phyloP scores from a whole-genome alignment of 2,113 vertebrate genomes.

The Lota lota region DNA sequence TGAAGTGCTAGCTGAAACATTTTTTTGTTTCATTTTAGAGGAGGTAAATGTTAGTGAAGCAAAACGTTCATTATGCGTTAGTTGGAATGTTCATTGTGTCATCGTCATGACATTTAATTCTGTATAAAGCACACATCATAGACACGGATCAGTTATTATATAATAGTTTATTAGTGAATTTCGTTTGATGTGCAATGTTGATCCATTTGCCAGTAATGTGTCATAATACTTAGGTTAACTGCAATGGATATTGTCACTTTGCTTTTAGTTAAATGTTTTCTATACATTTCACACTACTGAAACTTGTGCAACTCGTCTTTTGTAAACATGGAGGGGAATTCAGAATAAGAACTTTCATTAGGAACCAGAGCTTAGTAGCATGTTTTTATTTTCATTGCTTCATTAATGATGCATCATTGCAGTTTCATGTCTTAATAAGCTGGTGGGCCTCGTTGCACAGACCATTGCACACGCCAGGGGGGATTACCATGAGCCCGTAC shows the following conservation, averaged over 20 bases:
- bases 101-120: background rate
- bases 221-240: background rate
- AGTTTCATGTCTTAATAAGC: constrained; percentile 8
- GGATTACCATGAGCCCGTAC: background rate
- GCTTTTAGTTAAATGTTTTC: background rate
- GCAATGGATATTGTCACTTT: background rate
- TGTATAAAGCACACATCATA: too few species aligned
- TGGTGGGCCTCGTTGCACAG: constrained; percentile 22
- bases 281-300: too few species aligned
- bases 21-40: too few species aligned
- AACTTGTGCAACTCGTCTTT: too few species aligned
- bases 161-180: too few species aligned
- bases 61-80: constrained; percentile 36
- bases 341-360: too few species aligned
- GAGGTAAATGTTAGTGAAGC: background rate
- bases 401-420: constrained; percentile 7
- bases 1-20: constrained; percentile 28
- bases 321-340: too few species aligned
- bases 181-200: too few species aligned
- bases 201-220: too few species aligned
- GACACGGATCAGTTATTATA: too few species aligned
- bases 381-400: background rate
- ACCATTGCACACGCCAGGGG: background rate
- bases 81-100: constrained; percentile 17
- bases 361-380: background rate